Evolutionary conservation across 2,797 vertebrate genomes (phyloP), one percentile per base, ranked within the genome.

Genomic region (Lagodon rhomboides): DNA sequence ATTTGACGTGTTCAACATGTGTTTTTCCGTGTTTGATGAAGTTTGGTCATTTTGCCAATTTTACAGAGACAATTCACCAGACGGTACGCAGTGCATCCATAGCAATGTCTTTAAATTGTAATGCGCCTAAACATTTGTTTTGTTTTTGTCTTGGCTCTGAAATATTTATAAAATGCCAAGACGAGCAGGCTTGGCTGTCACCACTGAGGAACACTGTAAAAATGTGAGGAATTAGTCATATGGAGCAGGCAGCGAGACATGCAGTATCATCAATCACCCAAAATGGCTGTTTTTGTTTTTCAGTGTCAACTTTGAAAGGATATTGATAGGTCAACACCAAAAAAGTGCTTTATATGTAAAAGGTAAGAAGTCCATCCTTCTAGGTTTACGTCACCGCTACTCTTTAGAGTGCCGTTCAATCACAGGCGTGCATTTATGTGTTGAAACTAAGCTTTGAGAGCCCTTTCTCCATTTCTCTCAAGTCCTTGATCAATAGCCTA

Each of bases 131-230:
- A 73, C 58, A 59, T 77, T 86, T 70, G 44, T 83, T 83, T 73
- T 72, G 55, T 59, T 67, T 73, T 80, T 56, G 18, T 72, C 15
- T 54, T 15, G 60, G 43, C 46, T 60, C 38, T 65, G 55, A 83
- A 80, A 54, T 73, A 75, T 86, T 83, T 69, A 80, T 71, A 55
- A 82, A 73, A 63, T 54, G 70, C 58, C 56, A 54, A 64, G 76
- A 79, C 64, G 71, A 82, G 11, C 62, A 25, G 56, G 60, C 75
- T 71, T 68, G 34, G 51, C 76, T 77, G 56, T 82, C 69, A 77
- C 59, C 44, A 34, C 46, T 27, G 77, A 86, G 68, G 46, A 34
- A 69, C 54, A 34, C 55, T 22, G 43, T 66, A 67, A 63, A 54
- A 72, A 72, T 61, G 56, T 56, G 76, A 69, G 55, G 73, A 85